A percentile compares a stretch with the other conserved stretches of the same genome.
Conservation (phyloP, 2,797 vertebrate genomes). For the Amazonetta brasiliensis region DNA sequence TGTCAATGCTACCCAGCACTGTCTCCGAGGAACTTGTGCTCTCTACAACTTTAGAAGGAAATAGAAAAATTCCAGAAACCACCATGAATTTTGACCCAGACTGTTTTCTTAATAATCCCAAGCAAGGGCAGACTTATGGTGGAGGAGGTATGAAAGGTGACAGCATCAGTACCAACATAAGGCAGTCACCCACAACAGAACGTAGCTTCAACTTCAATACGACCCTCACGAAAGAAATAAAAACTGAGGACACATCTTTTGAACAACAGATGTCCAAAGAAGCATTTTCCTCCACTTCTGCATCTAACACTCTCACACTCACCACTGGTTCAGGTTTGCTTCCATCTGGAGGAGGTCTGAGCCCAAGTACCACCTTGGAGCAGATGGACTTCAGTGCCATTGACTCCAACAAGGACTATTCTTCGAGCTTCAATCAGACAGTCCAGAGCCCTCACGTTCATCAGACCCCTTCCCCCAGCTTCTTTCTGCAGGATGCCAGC, state of each 20-base stretch:
- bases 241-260: conserved; percentile 97
- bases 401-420: conserved; percentile 96
- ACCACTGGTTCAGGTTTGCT: conserved; percentile 89
- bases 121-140: conserved; percentile 99
- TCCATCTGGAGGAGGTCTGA: conserved; percentile 95
- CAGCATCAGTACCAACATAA: conserved; percentile 81
- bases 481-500: conserved; percentile 95
- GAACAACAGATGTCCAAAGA: conserved; percentile 98
- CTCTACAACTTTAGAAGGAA: conserved; percentile 93
- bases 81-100: conserved; percentile 99
- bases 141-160: conserved; percentile 94
- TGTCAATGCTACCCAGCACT: conserved; percentile 91
- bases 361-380: conserved; percentile 97
- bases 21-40: conserved; percentile 97
- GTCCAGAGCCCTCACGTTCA: conserved; percentile 94
- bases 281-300: conserved; percentile 84
- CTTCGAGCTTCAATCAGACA: conserved; percentile 89
- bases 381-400: conserved; percentile 99
- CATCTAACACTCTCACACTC: conserved; percentile 88
- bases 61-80: conserved; percentile 94
- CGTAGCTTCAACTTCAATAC: conserved; percentile 86
- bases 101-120: conserved; percentile 99
- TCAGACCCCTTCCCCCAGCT: conserved; percentile 95
- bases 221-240: conserved; percentile 94
- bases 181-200: conserved; percentile 85